Evolutionary conservation across 2,113 vertebrate genomes (phyloP).

Genomic region (Telmatochromis sp.): DNA sequence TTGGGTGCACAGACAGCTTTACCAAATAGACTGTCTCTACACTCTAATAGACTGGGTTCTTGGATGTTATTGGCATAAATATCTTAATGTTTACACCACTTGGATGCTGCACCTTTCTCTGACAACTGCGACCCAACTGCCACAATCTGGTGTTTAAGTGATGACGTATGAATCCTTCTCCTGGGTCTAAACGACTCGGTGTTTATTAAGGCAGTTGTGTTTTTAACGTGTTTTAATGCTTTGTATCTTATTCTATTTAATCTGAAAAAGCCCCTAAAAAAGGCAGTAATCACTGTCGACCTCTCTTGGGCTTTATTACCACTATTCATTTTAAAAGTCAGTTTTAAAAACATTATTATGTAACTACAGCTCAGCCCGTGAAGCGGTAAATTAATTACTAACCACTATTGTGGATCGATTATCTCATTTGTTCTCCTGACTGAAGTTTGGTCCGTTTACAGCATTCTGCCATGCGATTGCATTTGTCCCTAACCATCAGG

Average conservation of each 20-base stretch:
- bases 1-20: neutral
- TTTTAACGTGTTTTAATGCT: neutral
- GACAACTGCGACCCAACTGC: neutral
- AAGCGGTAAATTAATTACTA: neutral
- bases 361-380: neutral
- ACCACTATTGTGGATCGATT: accelerated
- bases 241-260: neutral
- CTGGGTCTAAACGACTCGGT: neutral
- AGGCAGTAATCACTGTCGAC: neutral
- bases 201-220: neutral
- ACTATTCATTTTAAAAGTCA: neutral
- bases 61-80: neutral
- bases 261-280: neutral
- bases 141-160: neutral
- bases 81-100: neutral
- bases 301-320: neutral
- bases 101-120: neutral
- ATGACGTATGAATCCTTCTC: neutral
- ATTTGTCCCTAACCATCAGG: neutral
- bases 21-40: neutral
- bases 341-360: neutral
- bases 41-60: neutral
- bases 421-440: neutral
- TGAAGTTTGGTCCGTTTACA: neutral
- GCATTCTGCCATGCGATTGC: neutral